Conservation (phyloP, 2,113 vertebrate species). For the Variabilichromis moorii region DNA sequence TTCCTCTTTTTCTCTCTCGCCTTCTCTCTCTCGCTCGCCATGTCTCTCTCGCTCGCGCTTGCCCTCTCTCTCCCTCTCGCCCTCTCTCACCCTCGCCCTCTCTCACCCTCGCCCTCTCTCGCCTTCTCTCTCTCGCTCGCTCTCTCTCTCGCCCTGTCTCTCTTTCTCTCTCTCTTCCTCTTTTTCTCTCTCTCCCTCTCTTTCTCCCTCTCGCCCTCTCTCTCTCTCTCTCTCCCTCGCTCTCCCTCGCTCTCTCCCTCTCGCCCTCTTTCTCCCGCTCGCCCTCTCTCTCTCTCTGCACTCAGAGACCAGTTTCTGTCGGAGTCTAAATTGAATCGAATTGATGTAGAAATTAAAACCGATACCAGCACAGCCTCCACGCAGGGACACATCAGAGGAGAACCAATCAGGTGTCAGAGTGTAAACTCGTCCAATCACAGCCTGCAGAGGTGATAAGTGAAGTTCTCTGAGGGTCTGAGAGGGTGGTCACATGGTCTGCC, state of each 20-base stretch:
- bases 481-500: not conserved
- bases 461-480: not conserved
- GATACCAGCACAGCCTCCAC: not conserved
- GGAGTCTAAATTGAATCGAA: not conserved
- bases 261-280: accelerated
- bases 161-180: accelerated
- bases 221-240: accelerated
- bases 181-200: accelerated
- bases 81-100: accelerated
- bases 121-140: accelerated
- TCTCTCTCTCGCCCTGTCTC: accelerated
- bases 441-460: not conserved
- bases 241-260: accelerated
- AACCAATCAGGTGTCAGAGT: not conserved
- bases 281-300: accelerated
- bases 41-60: accelerated
- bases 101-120: accelerated
- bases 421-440: not conserved
- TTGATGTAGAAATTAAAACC: not conserved
- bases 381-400: not conserved
- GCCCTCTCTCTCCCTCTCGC: accelerated
- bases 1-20: accelerated
- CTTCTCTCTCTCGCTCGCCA: accelerated
- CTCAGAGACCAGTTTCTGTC: not conserved
- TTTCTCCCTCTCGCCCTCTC: accelerated